Percentiles rank a stretch among this genome's conserved stretches.
Conservation (phyloP, 2,888 invertebrate genomes). For the Subacronicta megacephala region DNA sequence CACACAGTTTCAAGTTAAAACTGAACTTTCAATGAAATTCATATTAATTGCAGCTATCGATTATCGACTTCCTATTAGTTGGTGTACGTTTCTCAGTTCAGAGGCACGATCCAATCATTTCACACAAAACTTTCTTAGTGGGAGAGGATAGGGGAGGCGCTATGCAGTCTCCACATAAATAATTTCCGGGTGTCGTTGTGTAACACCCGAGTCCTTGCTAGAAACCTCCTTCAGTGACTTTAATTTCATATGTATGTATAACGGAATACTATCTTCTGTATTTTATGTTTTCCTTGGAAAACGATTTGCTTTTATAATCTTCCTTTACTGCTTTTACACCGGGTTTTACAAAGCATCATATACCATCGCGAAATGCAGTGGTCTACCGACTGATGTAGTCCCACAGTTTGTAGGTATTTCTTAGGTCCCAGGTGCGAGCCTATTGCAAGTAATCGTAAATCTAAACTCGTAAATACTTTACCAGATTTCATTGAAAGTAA, state of each 20-base stretch:
- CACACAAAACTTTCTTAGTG: slow-evolving; percentile 18
- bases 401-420: too few species aligned
- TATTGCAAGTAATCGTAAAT: too few species aligned
- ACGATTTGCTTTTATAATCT: slow-evolving; percentile 6
- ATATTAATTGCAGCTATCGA: background rate
- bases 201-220: slow-evolving; percentile 13
- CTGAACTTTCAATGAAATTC: background rate
- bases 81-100: background rate
- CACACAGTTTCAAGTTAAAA: background rate
- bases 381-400: too few species aligned
- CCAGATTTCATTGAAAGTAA: too few species aligned
- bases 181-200: slow-evolving; percentile 32
- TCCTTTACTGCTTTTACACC: too few species aligned
- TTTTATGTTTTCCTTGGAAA: slow-evolving; percentile 24
- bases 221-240: slow-evolving; percentile 38
- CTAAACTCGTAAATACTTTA: too few species aligned
- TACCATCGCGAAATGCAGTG: too few species aligned
- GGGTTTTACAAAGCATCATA: too few species aligned
- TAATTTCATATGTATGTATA: slow-evolving; percentile 64
- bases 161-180: slow-evolving; percentile 39
- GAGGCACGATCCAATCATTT: slow-evolving; percentile 8
- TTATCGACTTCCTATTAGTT: slow-evolving; percentile 6
- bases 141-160: slow-evolving; percentile 15
- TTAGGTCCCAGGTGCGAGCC: too few species aligned
- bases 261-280: slow-evolving; percentile 39